Percentiles rank a stretch among this genome's conserved stretches.
Conservation (phyloP, 64 coral and sea anemone species). For the Exaiptasia diaphana region DNA sequence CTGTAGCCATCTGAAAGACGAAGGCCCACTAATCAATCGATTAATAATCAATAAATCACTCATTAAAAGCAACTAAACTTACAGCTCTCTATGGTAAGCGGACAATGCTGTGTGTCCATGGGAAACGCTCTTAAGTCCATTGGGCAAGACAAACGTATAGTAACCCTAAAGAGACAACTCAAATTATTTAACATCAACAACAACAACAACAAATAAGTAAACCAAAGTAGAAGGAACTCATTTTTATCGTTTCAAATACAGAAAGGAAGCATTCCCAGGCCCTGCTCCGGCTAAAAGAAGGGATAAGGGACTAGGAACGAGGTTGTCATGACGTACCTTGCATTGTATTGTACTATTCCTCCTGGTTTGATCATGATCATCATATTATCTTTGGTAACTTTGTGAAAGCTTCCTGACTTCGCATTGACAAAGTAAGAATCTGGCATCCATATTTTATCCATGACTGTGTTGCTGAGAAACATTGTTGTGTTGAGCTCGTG, state of each 20-base stretch:
- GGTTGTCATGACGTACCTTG: too few species aligned
- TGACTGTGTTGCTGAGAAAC: slow-evolving; percentile 75
- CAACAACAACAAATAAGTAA: too few species aligned
- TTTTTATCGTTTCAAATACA: not conserved
- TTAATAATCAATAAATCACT: not conserved
- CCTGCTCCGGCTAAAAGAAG: too few species aligned
- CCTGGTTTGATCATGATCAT: slow-evolving; percentile 82
- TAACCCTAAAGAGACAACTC: slow-evolving; percentile 61
- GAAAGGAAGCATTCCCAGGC: too few species aligned
- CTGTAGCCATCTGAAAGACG: slow-evolving; percentile 73
- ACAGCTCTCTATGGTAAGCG: slow-evolving; percentile 90
- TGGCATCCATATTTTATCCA: slow-evolving; percentile 93
- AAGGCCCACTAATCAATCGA: not conserved
- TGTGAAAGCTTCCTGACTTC: slow-evolving; percentile 88
- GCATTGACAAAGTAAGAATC: slow-evolving; percentile 98
- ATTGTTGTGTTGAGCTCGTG: slow-evolving; percentile 83
- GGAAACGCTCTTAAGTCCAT: slow-evolving; percentile 92
- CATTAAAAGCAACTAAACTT: slow-evolving; percentile 25
- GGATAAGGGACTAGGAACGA: too few species aligned
- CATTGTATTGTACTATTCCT: slow-evolving; percentile 70
- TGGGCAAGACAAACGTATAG: slow-evolving; percentile 73
- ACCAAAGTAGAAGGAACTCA: not conserved
- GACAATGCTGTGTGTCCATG: slow-evolving; percentile 92
- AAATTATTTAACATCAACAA: not conserved
- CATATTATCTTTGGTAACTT: slow-evolving; percentile 86